A percentile compares a stretch with the other conserved stretches of the same genome.
phyloP scores from a whole-genome alignment of 2,888 invertebrate species.

The Apamea crenata region DNA sequence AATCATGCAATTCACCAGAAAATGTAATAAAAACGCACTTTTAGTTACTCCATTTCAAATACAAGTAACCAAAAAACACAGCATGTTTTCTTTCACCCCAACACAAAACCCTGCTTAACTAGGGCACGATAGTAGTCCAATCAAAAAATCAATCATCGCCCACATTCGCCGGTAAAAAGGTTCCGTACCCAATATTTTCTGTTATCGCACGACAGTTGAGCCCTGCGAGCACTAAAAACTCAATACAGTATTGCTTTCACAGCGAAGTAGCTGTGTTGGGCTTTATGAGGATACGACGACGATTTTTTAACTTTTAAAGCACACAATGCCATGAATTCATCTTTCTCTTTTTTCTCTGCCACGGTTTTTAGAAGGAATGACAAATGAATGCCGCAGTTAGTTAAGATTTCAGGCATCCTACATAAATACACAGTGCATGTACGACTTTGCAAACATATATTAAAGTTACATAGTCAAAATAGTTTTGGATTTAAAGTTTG shows the following conservation, averaged over 20 bases:
- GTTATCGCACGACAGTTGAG: constrained; percentile 81
- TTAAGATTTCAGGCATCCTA: not conserved
- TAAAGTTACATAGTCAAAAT: not conserved
- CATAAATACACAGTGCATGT: no score
- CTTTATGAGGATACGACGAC: constrained; percentile 72
- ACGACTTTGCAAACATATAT: no score
- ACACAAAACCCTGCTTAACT: constrained; percentile 46
- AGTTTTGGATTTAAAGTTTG: not conserved
- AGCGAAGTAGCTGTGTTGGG: constrained; percentile 80
- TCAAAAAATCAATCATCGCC: constrained; percentile 82
- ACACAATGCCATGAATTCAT: not conserved
- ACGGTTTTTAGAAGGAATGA: no score
- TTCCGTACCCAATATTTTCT: constrained; percentile 86
- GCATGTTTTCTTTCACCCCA: constrained; percentile 48
- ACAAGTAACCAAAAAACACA: constrained; percentile 22
- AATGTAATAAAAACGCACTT: not conserved
- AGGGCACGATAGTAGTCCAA: constrained; percentile 73
- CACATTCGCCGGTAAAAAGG: constrained; percentile 80
- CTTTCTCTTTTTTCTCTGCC: not conserved
- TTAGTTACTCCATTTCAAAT: not conserved
- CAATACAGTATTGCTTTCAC: constrained; percentile 90
- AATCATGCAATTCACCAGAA: not conserved
- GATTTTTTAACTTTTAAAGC: not conserved
- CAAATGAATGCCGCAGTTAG: not conserved
- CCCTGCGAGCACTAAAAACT: constrained; percentile 87